Percentiles rank a stretch among this genome's conserved stretches.
phyloP scores from a whole-genome alignment of 2,797 vertebrate genomes.

The Epinephelus malabaricus region DNA sequence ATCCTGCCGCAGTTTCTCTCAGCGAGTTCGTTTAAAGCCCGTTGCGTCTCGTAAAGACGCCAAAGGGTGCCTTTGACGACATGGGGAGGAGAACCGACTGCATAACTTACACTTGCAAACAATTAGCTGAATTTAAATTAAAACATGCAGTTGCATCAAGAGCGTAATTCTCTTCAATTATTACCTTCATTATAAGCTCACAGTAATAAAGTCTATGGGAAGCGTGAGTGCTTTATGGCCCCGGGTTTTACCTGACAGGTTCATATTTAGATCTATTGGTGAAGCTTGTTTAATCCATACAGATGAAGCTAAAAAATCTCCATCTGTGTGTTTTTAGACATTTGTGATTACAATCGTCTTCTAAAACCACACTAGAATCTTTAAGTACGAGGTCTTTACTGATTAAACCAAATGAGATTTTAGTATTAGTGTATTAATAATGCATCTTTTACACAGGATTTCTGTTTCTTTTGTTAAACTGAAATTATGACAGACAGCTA shows the following conservation, averaged over 20 bases:
- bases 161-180: background rate
- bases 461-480: background rate
- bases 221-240: background rate
- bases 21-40: too few relatives aligned
- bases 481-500: background rate
- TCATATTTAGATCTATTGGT: background rate
- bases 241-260: background rate
- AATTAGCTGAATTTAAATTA: background rate
- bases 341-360: background rate
- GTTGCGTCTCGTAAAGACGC: too few relatives aligned
- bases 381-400: background rate
- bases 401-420: background rate
- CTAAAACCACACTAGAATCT: background rate
- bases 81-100: too few relatives aligned
- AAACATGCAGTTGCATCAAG: background rate
- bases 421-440: background rate
- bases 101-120: background rate
- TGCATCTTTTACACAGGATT: background rate
- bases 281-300: background rate
- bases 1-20: too few relatives aligned
- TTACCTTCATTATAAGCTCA: background rate
- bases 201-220: background rate
- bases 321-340: background rate
- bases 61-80: too few relatives aligned
- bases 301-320: background rate